Evolutionary conservation across 2,797 vertebrate species (phyloP), one percentile per base, ranked within the genome.

Genomic region (Sylvia borin): DNA sequence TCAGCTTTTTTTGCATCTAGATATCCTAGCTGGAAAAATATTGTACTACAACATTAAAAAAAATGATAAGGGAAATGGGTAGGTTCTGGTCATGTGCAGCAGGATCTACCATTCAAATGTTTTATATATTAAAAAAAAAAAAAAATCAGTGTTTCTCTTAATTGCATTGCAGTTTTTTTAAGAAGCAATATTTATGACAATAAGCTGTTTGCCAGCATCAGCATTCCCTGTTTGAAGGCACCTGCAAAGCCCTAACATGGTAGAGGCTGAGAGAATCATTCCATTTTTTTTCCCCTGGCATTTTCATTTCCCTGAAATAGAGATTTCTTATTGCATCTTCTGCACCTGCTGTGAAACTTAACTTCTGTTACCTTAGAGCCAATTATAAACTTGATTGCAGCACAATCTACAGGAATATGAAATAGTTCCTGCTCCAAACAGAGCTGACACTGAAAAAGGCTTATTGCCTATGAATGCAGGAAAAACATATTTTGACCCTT

Each of bases 291-390:
- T 3, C 0, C 3, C 21, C 22, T 53, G 50, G 34, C 17, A 78
- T 88, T 93, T 73, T n/a, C 79, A 70, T 90, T 88, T 90, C 62
- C 67, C 81, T 78, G 70, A 81, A 94, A 79, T 22, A 74, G 54
- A 90, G 68, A 75, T 87, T 91, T 88, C 61, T 75, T 89, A 82
- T 24, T n/a, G 58, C 50, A 93, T 74, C 50, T 78, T 77, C 61
- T 58, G 65, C 75, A 58, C 78, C 78, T 89, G 74, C 84, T 85
- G 75, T 67, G 84, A 87, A 85, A 92, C 13, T 22, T n/a, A 92
- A 66, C 65, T 93, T 55, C n/a, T 78, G 18, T 72, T 85, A 42
- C 57, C 78, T 95, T 54, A 75, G 58, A 83, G 78, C 19, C 48
- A 85, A 81, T 75, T 93, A 85, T 16, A 53, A 43, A 71, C 62